These are phyloP conservation scores for Papilio polytes DNA, from an alignment of 1,140 invertebrate genomes.

Conservation along the genomic window DNA sequence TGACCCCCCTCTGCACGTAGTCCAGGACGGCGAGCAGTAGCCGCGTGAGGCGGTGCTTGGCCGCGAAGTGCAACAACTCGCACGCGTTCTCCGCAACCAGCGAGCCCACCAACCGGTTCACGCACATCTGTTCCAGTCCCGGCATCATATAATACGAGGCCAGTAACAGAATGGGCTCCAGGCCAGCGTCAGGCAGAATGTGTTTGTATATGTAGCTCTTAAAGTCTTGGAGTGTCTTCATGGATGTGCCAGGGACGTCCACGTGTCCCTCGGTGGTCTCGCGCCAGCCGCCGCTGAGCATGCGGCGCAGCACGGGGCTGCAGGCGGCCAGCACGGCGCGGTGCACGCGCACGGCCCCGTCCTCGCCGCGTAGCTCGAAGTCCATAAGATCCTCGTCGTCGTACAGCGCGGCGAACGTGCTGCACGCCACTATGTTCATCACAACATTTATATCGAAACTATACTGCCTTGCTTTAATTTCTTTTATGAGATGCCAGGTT, in stretches of 20 bases:
- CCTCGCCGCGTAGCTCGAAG: slow-evolving; percentile 52
- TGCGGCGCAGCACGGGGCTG: slow-evolving; percentile 51
- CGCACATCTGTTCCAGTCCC: slow-evolving; percentile 50
- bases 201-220: slow-evolving; percentile 56
- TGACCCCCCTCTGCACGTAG: slow-evolving; percentile 46
- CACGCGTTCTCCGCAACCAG: slow-evolving; percentile 48
- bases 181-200: slow-evolving; percentile 46
- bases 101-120: slow-evolving; percentile 45
- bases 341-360: slow-evolving; percentile 52
- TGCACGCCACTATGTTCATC: slow-evolving; percentile 46
- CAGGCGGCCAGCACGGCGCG: slow-evolving; percentile 48
- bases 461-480: slow-evolving; percentile 46
- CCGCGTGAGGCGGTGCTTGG: slow-evolving; percentile 48
- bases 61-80: slow-evolving; percentile 52
- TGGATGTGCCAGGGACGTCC: slow-evolving; percentile 48
- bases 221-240: slow-evolving; percentile 46
- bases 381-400: slow-evolving; percentile 52
- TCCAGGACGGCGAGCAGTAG: slow-evolving; percentile 51
- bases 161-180: slow-evolving; percentile 51
- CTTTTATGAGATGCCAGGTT: slow-evolving; percentile 51
- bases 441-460: slow-evolving; percentile 43
- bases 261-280: slow-evolving; percentile 49
- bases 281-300: slow-evolving; percentile 53
- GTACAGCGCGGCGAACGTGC: slow-evolving; percentile 48
- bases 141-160: slow-evolving; percentile 56